Conservation (phyloP, 1,140 invertebrate species). For the Drosophila elegans region DNA sequence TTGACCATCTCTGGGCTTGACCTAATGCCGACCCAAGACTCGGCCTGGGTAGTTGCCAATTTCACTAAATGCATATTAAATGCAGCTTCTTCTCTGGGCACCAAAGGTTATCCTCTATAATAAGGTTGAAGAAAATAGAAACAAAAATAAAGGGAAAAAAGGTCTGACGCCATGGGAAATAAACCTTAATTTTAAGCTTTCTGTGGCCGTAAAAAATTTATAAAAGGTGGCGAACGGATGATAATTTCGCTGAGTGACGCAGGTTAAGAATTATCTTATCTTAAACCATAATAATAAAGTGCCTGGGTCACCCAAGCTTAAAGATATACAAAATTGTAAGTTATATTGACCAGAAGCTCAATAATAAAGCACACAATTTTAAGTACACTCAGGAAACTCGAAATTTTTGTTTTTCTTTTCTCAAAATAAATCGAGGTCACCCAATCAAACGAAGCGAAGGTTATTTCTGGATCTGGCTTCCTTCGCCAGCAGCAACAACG, state of each 20-base stretch:
- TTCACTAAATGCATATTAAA: slow-evolving; percentile 5
- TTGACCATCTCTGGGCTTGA: slow-evolving; percentile 3
- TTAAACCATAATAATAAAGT: too few relatives aligned
- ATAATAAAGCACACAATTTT: too few relatives aligned
- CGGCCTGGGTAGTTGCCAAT: neutral
- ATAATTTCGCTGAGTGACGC: too few relatives aligned
- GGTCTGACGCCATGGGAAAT: neutral
- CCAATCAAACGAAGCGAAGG: neutral
- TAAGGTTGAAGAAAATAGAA: neutral
- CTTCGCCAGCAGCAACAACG: neutral
- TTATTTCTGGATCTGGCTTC: neutral
- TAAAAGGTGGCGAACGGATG: too few relatives aligned
- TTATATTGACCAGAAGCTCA: neutral
- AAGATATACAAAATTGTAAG: neutral
- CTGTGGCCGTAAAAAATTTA: neutral
- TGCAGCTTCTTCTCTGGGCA: neutral
- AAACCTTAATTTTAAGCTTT: neutral
- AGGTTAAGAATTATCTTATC: neutral
- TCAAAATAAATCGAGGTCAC: slow-evolving; percentile 1
- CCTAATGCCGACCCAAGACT: neutral
- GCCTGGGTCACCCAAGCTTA: neutral
- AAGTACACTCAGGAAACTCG: neutral
- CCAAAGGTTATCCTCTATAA: neutral
- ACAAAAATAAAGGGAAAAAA: neutral
- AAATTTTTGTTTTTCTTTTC: neutral